These are phyloP conservation scores for Atta cephalotes DNA, from an alignment of 1,140 invertebrate genomes.

Conservation along the genomic window DNA sequence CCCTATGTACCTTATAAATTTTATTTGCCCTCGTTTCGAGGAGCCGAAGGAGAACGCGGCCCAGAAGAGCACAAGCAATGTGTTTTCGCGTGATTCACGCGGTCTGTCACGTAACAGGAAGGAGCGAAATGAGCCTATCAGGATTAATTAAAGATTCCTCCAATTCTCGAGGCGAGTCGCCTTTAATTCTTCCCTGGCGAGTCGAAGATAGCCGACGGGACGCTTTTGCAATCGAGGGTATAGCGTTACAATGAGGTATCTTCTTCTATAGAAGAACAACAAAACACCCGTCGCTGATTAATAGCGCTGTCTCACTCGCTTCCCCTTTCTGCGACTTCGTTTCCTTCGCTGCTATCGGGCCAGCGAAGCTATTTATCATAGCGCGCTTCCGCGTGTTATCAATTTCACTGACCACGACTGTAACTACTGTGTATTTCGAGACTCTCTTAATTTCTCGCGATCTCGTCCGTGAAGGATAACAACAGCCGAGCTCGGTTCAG, in stretches of 20 bases:
- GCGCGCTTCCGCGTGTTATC: conserved; percentile 77
- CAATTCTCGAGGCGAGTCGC: conserved; percentile 66
- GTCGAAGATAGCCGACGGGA: conserved; percentile 15
- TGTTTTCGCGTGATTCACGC: conserved; percentile 61
- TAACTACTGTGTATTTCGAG: conserved; percentile 75
- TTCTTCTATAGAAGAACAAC: conserved; percentile 74
- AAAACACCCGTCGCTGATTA: conserved; percentile 78
- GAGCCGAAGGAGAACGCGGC: neutral
- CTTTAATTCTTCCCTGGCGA: conserved; percentile 68
- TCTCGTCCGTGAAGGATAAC: conserved; percentile 31
- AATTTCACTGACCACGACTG: conserved; percentile 76
- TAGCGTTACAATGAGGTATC: conserved; percentile 51
- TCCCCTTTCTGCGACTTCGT: conserved; percentile 34
- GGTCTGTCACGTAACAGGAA: conserved; percentile 57
- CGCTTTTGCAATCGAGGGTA: neutral
- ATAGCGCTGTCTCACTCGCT: conserved; percentile 69
- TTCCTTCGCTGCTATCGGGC: conserved; percentile 56
- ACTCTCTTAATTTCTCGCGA: conserved; percentile 76
- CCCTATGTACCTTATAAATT: conserved; percentile 53
- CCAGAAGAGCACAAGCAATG: neutral
- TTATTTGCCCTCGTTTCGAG: conserved; percentile 53
- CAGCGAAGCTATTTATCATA: conserved; percentile 78
- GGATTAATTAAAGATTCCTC: conserved; percentile 77
- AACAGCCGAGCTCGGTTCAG: conserved; percentile 32
- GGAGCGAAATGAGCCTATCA: conserved; percentile 65